Percentiles rank a stretch among this genome's conserved stretches.
These are phyloP conservation scores for Cynopterus brachyotis DNA, from an alignment of 2,113 vertebrate genomes.

Conservation along the genomic window DNA sequence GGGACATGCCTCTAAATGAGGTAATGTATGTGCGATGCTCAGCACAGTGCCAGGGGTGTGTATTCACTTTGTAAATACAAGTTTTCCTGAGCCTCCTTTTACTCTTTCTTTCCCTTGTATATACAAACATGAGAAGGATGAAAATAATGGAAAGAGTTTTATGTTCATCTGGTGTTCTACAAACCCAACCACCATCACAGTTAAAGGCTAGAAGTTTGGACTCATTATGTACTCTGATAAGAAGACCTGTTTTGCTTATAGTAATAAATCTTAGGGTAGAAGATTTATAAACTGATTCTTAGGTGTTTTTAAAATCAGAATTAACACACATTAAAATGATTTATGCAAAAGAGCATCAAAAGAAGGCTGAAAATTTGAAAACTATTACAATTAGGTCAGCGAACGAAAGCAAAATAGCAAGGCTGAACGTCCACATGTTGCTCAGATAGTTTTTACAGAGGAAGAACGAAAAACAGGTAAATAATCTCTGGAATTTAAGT, in stretches of 20 bases:
- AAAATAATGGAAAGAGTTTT: neutral
- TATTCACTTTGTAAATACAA: neutral
- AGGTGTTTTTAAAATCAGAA: neutral
- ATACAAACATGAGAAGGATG: neutral
- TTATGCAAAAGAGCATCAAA: neutral
- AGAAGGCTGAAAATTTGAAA: neutral
- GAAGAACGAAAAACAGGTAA: neutral
- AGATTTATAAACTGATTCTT: neutral
- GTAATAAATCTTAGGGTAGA: neutral
- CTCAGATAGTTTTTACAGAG: neutral
- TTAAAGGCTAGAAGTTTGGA: neutral
- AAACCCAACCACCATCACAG: accelerated
- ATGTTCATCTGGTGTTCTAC: neutral
- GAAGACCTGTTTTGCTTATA: neutral
- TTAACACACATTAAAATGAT: neutral
- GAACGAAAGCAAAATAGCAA: neutral
- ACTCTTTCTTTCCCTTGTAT: accelerated
- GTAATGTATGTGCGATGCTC: no score
- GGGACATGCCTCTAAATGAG: neutral
- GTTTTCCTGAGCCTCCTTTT: neutral
- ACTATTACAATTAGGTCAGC: neutral
- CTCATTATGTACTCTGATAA: neutral
- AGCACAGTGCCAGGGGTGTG: neutral
- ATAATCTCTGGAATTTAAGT: no score
- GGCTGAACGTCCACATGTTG: neutral